Evolutionary conservation across 2,888 invertebrate species (phyloP).

Genomic region (Horisme vitalbata): DNA sequence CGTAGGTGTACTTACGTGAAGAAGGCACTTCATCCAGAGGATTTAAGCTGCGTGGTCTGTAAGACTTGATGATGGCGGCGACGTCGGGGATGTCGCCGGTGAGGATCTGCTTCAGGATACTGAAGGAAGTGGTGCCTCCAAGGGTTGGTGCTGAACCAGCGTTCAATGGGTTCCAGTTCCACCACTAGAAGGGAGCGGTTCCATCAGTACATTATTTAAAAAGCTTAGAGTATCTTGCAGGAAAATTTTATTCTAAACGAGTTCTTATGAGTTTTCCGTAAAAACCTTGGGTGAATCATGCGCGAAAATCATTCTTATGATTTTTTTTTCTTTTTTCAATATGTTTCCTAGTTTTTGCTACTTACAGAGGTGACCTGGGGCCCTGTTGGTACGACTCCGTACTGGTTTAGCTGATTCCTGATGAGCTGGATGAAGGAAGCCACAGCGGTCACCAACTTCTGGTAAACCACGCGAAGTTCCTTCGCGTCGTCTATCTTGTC

Average conservation of each 20-base stretch:
- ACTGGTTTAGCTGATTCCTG: constrained; percentile 59
- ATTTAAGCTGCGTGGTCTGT: constrained; percentile 78
- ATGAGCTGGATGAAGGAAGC: constrained; percentile 77
- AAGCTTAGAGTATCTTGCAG: too few relatives aligned
- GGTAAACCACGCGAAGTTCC: constrained; percentile 84
- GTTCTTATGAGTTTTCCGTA: too few relatives aligned
- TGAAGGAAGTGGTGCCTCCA: constrained; percentile 82
- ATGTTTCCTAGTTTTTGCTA: too few relatives aligned
- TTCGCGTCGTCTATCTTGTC: constrained; percentile 84
- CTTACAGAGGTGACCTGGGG: constrained; percentile 54
- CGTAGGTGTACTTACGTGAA: constrained; percentile 75
- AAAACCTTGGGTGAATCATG: too few relatives aligned
- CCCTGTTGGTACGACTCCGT: constrained; percentile 44
- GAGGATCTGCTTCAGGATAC: constrained; percentile 82
- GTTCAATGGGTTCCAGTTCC: constrained; percentile 43
- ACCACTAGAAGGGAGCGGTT: constrained; percentile 39
- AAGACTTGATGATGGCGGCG: constrained; percentile 78
- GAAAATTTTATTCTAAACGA: too few relatives aligned
- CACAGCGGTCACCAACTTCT: constrained; percentile 80
- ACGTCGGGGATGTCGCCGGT: constrained; percentile 84
- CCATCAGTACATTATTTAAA: too few relatives aligned
- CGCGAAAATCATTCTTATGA: too few relatives aligned
- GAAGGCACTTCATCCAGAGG: constrained; percentile 85
- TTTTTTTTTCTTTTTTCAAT: too few relatives aligned
- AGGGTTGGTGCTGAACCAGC: constrained; percentile 75